phyloP scores from a whole-genome alignment of 2,113 vertebrate genomes.

The Plecturocebus donacophilus region DNA sequence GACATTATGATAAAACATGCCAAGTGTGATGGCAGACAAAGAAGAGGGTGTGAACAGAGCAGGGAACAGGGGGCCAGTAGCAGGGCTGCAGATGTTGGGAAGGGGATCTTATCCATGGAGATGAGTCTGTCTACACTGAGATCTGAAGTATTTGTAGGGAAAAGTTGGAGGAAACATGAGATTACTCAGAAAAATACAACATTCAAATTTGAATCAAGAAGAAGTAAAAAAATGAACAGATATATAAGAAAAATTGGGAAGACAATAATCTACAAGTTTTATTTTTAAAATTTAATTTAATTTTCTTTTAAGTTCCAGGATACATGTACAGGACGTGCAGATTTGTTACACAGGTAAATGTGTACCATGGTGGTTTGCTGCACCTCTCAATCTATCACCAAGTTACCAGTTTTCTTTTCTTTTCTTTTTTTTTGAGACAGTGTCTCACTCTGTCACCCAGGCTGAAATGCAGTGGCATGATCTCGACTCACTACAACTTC shows the following conservation, averaged over 20 bases:
- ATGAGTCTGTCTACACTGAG: neutral
- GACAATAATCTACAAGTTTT: neutral
- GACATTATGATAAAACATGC: neutral
- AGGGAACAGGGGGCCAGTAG: fast-evolving
- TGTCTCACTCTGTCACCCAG: too few relatives aligned
- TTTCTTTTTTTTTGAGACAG: neutral
- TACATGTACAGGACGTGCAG: too few relatives aligned
- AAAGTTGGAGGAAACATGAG: neutral
- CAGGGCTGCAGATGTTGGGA: neutral
- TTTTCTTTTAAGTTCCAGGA: too few relatives aligned
- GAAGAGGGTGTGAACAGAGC: neutral
- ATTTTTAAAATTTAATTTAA: too few relatives aligned
- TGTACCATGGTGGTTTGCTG: too few relatives aligned
- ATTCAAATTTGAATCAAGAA: neutral
- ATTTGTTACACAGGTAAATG: too few relatives aligned
- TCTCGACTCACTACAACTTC: too few relatives aligned
- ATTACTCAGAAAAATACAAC: neutral
- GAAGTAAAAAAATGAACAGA: neutral
- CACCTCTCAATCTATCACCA: too few relatives aligned
- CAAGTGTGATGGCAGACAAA: neutral
- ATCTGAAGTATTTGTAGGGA: neutral
- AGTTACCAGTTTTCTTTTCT: neutral
- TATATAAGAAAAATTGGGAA: neutral
- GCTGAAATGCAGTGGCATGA: too few relatives aligned
- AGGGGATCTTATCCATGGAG: neutral